A percentile compares a stretch with the other conserved stretches of the same genome.
Evolutionary conservation across 2,888 invertebrate species (phyloP).

Genomic region (Isotomurus palustris): DNA sequence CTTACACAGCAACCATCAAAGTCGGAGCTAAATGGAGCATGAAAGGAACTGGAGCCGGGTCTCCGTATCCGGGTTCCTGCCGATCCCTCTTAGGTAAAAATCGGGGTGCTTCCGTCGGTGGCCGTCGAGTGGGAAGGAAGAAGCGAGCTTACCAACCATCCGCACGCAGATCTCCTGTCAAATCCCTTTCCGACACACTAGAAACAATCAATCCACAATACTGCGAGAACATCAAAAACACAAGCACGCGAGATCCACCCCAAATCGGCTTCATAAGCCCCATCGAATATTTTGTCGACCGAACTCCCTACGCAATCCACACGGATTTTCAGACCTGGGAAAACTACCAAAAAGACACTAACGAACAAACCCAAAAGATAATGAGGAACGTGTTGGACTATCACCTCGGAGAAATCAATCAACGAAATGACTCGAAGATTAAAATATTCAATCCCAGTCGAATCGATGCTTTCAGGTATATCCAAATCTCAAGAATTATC

Average conservation of each 20-base stretch:
- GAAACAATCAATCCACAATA: background rate
- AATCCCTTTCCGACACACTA: background rate
- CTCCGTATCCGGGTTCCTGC: constrained; percentile 1
- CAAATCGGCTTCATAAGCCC: background rate
- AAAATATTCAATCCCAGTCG: background rate
- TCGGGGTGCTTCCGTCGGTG: background rate
- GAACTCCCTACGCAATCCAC: background rate
- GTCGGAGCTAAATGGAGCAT: constrained; percentile 15
- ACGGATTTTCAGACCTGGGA: constrained; percentile 12
- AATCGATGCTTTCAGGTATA: constrained; percentile 15
- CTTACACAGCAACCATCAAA: constrained; percentile 10
- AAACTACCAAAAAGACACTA: constrained; percentile 16
- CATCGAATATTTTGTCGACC: constrained; percentile 15
- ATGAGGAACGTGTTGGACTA: constrained; percentile 11
- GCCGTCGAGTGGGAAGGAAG: background rate
- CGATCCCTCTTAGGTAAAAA: background rate
- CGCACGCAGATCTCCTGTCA: background rate
- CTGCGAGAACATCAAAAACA: background rate
- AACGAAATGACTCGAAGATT: too few relatives aligned
- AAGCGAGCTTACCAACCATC: background rate
- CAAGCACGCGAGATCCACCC: background rate
- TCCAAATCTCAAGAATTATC: constrained; percentile 19
- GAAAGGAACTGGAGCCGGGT: background rate
- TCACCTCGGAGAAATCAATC: too few relatives aligned
- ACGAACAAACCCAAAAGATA: constrained; percentile 13